Base-by-base conservation (phyloP, 2,797 vertebrate genomes). In the Pagetopsis macropterus region DNA sequence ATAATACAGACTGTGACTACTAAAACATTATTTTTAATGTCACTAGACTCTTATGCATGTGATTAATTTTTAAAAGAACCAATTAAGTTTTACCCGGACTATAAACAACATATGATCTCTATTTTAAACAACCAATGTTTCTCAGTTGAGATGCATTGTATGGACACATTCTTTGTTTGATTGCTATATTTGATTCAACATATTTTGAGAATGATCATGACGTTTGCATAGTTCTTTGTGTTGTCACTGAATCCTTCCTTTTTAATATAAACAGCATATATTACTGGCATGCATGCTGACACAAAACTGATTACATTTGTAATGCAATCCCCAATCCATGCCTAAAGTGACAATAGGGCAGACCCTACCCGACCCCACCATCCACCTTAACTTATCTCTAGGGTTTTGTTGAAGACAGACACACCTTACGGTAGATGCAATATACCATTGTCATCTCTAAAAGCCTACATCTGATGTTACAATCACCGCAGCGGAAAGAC, bases 141-240 rank as follows among this genome's bases (percentile, higher is more conserved):
- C 1, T 51, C 16, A 14, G 69, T 66, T 87, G 54, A 73, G 33
- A 76, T 19, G 59, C 59, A 55, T 19, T 46, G 65, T 72, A 51
- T 3, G 40, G 23, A 81, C 58, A 57, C 60, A 72, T 72, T 75
- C 57, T 71, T 68, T 52, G 9, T 73, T 72, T 52, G n/a, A 15
- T 44, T 31, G 3, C 51, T 56, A 72, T 51, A 54, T 60, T 17
- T 61, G 21, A 62, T 8, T 37, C 48, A 54, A 70, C 33, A 78
- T 70, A 60, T 49, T 27, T 27, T 44, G 68, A 62, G 52, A 78
- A 44, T 17, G 3, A 15, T 5, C 45, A 62, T 37, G 27, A 45
- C 10, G 66, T 52, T 59, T 62, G 31, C 12, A 2, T 65, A 21
- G 14, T 14, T 54, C 16, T 45, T 31, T 49, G 12, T 70, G 51